These are phyloP conservation scores for Brachystomella parvula DNA, from an alignment of 1,140 invertebrate species.

Conservation along the genomic window DNA sequence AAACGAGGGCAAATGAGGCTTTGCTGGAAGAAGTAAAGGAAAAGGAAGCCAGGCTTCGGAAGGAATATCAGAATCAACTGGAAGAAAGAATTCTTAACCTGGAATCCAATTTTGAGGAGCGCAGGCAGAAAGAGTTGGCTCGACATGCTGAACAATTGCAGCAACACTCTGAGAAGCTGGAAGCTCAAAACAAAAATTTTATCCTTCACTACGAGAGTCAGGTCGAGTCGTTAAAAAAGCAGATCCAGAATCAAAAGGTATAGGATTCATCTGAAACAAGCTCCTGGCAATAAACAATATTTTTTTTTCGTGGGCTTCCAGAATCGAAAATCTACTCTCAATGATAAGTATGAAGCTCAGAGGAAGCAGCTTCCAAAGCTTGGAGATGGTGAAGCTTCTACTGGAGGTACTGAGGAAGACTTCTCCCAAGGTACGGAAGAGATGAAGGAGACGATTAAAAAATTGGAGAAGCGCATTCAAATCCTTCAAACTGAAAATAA, in stretches of 20 bases:
- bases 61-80: background rate
- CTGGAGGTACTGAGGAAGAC: too few relatives aligned
- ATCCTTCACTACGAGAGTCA: slow-evolving; percentile 5
- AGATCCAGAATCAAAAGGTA: background rate
- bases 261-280: too few relatives aligned
- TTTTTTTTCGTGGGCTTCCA: too few relatives aligned
- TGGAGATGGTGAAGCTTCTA: too few relatives aligned
- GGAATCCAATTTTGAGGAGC: slow-evolving; percentile 4
- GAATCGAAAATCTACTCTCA: too few relatives aligned
- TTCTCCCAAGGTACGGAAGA: too few relatives aligned
- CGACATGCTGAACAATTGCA: slow-evolving; percentile 18
- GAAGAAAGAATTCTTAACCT: background rate
- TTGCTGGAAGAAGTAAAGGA: slow-evolving; percentile 9
- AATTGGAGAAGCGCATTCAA: background rate
- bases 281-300: too few relatives aligned
- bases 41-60: background rate
- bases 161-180: slow-evolving; percentile 4
- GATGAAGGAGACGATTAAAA: background rate
- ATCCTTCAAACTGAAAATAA: background rate
- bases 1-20: background rate
- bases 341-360: too few relatives aligned
- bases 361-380: too few relatives aligned
- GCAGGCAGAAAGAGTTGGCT: background rate
- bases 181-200: background rate
- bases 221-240: slow-evolving; percentile 3